Base-by-base conservation (phyloP, 1,140 invertebrate genomes). In the Macrostomum lignano region DNA sequence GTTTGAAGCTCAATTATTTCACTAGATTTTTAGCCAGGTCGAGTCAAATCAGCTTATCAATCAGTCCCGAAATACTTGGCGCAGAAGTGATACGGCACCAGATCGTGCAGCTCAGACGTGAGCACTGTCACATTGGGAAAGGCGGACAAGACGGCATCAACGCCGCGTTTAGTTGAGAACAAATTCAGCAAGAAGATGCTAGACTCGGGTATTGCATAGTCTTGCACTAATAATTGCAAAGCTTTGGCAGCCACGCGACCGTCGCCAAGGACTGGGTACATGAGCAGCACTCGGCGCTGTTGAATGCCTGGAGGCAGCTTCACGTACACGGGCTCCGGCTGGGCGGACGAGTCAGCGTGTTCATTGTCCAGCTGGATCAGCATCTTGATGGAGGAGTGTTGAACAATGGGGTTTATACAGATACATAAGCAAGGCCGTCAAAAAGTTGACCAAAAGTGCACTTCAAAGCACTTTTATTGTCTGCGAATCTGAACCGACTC, bases 21-120 rank as follows among this genome's bases (percentile, higher is more conserved):
- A n/a, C n/a, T n/a, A n/a, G n/a, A n/a, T n/a, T n/a, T n/a, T n/a
- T n/a, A 24, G 13, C 9, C n/a, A n/a, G n/a, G n/a, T n/a, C n/a
- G n/a, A n/a, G n/a, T n/a, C n/a, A n/a, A n/a, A 21, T 15, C 5
- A 31, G 22, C 4, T 4, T 21, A 31, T 69, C 68, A 91, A 62
- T 91, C 81, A 39, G 81, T 93, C 45, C 84, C 84, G 68, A 94
- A 94, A 61, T 93, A 93, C 60, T 82, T 86, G 61, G 84, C 76
- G 41, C 82, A 82, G 65, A 94, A 94, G 60, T 93, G 82, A 62
- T 84, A 88, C 10, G 82, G 84, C 17, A 79, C 77, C n/a, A 86
- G 70, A 6, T 71, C 70, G 59, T 93, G 76, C 25, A 94, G 65
- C 58, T 93, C 84, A 1, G 81, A 82, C 1, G 82, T 88, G 28